Evolutionary conservation across 1,140 invertebrate genomes (phyloP).

Genomic region (Macrobrachium rosenbergii): DNA sequence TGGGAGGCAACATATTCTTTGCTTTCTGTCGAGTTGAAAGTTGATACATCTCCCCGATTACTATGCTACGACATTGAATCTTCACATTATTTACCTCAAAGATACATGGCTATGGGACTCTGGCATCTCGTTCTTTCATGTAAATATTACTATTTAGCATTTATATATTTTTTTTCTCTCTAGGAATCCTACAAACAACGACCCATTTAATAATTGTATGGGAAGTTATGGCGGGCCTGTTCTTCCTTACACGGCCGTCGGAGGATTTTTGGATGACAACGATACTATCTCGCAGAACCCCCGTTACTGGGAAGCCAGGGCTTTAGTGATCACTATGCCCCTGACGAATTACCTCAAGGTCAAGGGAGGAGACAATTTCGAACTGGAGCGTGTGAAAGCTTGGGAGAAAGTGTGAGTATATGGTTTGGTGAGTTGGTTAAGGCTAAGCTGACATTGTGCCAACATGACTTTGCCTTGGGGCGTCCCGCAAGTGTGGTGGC

Average conservation of each 20-base stretch:
- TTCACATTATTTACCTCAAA: background rate
- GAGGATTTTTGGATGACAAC: constrained; percentile 83
- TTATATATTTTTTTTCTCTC: constrained; percentile 73
- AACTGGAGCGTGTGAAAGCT: constrained; percentile 81
- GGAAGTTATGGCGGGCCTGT: constrained; percentile 89
- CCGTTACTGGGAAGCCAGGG: constrained; percentile 82
- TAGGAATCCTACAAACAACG: constrained; percentile 71
- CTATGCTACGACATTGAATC: too few relatives aligned
- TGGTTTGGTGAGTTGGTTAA: background rate
- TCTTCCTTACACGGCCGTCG: constrained; percentile 90
- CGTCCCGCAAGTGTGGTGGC: background rate
- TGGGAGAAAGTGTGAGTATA: constrained; percentile 87
- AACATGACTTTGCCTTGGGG: background rate
- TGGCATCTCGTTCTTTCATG: background rate
- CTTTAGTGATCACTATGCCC: constrained; percentile 90
- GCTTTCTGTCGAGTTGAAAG: too few relatives aligned
- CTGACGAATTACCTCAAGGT: constrained; percentile 84
- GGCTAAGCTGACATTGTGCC: too few relatives aligned
- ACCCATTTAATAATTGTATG: constrained; percentile 79
- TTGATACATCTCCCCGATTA: too few relatives aligned
- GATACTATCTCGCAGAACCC: constrained; percentile 63
- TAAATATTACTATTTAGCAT: background rate
- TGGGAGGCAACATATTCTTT: too few relatives aligned
- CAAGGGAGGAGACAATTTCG: constrained; percentile 73
- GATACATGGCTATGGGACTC: background rate